Evolutionary conservation across 2,113 vertebrate species (phyloP).

Genomic region (Hippoglossus stenolepis): DNA sequence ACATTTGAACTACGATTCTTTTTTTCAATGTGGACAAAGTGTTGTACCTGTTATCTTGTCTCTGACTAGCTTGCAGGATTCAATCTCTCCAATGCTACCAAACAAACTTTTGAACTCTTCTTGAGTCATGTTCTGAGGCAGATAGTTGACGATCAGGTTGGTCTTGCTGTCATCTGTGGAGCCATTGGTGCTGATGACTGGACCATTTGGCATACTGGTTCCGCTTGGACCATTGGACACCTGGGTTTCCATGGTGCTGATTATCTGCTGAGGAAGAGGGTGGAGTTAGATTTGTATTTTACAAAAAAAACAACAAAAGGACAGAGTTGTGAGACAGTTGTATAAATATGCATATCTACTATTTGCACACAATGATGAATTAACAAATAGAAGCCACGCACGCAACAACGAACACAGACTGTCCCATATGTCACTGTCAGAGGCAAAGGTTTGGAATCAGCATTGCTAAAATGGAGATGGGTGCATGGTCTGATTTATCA

Average conservation of each 20-base stretch:
- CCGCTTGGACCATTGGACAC: constrained; percentile 93
- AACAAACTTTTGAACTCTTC: constrained; percentile 97
- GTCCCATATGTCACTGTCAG: constrained; percentile 63
- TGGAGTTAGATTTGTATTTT: constrained; percentile 60
- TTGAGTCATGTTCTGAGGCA: constrained; percentile 98
- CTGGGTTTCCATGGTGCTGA: constrained; percentile 99
- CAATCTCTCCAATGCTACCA: constrained; percentile 95
- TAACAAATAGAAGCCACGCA: not conserved
- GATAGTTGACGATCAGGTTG: constrained; percentile 98
- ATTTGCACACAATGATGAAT: not conserved
- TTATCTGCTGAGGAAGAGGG: constrained; percentile 93
- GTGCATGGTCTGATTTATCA: constrained; percentile 62
- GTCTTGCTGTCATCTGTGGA: constrained; percentile 96
- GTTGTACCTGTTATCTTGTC: constrained; percentile 94
- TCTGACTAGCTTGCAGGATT: constrained; percentile 95
- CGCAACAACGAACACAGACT: not conserved
- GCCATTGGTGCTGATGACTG: constrained; percentile 88
- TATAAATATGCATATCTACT: constrained; percentile 11
- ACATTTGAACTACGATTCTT: not conserved
- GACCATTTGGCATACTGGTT: constrained; percentile 91
- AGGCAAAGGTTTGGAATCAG: constrained; percentile 65
- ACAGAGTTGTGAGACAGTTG: not conserved
- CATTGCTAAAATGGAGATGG: constrained; percentile 64
- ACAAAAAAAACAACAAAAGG: constrained; percentile 7
- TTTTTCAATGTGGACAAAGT: not conserved